These are phyloP conservation scores for Syngnathoides biaculeatus DNA, from an alignment of 2,113 vertebrate genomes.

Conservation along the genomic window DNA sequence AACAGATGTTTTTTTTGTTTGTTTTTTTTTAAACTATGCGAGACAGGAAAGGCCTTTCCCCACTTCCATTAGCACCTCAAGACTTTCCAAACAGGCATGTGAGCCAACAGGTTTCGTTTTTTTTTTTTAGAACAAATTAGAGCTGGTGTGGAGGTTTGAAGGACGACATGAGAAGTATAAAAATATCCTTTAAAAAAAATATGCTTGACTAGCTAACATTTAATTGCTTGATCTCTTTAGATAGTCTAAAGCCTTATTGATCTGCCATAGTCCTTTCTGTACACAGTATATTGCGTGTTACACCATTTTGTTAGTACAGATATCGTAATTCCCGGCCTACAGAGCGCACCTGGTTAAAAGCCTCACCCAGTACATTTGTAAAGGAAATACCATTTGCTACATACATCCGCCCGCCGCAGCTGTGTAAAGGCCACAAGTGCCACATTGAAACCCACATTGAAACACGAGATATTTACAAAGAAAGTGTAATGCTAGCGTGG, in stretches of 20 bases:
- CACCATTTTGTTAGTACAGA: background rate
- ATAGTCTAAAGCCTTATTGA: background rate
- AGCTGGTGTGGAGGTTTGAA: background rate
- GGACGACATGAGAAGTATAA: too few relatives aligned
- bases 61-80: conserved; percentile 18
- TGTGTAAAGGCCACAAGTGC: too few relatives aligned
- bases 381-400: too few relatives aligned
- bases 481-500: too few relatives aligned
- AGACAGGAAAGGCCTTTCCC: conserved; percentile 54
- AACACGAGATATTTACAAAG: too few relatives aligned
- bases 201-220: conserved; percentile 3
- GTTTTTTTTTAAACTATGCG: conserved; percentile 11
- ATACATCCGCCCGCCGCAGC: too few relatives aligned
- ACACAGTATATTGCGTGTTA: background rate
- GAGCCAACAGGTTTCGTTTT: conserved; percentile 27
- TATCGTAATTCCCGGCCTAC: too few relatives aligned
- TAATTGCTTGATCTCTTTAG: background rate
- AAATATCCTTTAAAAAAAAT: background rate
- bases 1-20: background rate
- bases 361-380: too few relatives aligned
- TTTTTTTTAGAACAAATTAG: conserved; percentile 7
- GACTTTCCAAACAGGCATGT: conserved; percentile 25
- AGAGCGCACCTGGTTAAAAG: too few relatives aligned
- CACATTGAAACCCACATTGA: too few relatives aligned
- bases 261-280: background rate